These are phyloP conservation scores for Protomyctophum bolini DNA, from an alignment of 2,113 vertebrate species.

Conservation along the genomic window DNA sequence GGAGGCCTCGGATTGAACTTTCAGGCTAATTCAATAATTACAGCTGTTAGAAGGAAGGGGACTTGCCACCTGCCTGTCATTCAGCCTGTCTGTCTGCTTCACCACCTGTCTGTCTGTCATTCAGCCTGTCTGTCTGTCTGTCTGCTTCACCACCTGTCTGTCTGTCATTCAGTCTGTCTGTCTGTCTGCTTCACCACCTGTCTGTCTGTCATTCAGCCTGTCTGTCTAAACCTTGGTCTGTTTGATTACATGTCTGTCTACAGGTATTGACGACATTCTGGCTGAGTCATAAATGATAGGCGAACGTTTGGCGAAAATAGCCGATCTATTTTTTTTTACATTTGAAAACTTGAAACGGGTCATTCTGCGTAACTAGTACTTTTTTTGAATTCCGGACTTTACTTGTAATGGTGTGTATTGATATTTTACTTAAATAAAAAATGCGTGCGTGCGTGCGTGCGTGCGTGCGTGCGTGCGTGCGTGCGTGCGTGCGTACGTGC, in stretches of 20 bases:
- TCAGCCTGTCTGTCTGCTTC: conserved; percentile 24
- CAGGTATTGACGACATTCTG: too few relatives aligned
- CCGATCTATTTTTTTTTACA: too few relatives aligned
- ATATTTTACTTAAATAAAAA: too few relatives aligned
- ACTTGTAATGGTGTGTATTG: too few relatives aligned
- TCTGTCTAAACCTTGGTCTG: background rate
- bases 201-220: background rate
- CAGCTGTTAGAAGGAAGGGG: conserved; percentile 74
- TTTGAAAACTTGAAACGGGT: too few relatives aligned
- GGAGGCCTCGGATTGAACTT: conserved; percentile 90
- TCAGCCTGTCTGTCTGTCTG: conserved; percentile 9
- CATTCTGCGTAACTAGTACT: too few relatives aligned
- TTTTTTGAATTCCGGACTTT: too few relatives aligned
- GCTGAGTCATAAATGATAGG: too few relatives aligned
- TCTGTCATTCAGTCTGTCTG: conserved; percentile 2
- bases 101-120: too few relatives aligned
- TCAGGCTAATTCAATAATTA: conserved; percentile 98
- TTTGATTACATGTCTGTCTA: background rate
- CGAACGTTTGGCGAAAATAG: too few relatives aligned
- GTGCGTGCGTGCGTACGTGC: conserved; percentile 21
- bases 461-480: background rate
- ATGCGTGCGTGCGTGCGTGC: background rate
- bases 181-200: background rate
- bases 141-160: background rate
- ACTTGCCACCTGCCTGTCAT: background rate